A percentile compares a stretch with the other conserved stretches of the same genome.
Conservation (phyloP, 2,113 vertebrate genomes). For the Prunella fulvescens region DNA sequence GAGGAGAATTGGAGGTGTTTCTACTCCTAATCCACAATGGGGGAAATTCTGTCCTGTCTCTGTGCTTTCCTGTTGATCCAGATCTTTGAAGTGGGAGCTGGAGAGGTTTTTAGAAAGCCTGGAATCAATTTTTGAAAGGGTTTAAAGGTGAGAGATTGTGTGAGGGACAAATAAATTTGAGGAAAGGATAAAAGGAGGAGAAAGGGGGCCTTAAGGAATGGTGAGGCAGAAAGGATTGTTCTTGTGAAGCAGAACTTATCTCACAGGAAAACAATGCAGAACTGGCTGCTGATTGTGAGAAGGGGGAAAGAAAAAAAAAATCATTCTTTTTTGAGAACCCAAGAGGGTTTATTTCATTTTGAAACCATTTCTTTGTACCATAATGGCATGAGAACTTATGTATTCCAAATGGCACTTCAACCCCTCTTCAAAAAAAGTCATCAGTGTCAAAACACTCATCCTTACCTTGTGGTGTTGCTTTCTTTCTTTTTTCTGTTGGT, state of each 20-base stretch:
- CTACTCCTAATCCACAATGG: not conserved
- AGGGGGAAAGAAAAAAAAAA: not conserved
- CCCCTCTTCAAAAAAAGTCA: not conserved
- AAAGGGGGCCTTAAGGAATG: not conserved
- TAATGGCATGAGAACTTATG: not conserved
- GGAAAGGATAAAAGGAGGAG: not conserved
- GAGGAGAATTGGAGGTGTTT: not conserved
- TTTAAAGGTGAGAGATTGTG: constrained; percentile 26
- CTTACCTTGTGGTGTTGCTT: not conserved
- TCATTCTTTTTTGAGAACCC: not conserved
- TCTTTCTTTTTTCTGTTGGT: not conserved
- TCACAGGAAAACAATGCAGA: not conserved
- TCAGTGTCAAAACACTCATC: not conserved
- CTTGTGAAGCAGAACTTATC: constrained; percentile 10
- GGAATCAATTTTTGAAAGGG: constrained; percentile 11
- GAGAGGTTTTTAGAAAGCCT: not conserved
- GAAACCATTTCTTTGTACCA: constrained; percentile 4
- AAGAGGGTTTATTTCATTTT: constrained; percentile 1
- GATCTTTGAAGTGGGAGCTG: not conserved
- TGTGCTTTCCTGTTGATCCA: not conserved
- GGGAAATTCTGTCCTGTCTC: not conserved
- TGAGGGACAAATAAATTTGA: constrained; percentile 15
- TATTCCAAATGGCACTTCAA: constrained; percentile 27
- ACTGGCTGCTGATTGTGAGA: not conserved
- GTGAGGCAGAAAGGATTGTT: not conserved